Percentiles rank a stretch among this genome's conserved stretches.
Conservation (phyloP, 2,113 vertebrate genomes). For the Lasiurus borealis region DNA sequence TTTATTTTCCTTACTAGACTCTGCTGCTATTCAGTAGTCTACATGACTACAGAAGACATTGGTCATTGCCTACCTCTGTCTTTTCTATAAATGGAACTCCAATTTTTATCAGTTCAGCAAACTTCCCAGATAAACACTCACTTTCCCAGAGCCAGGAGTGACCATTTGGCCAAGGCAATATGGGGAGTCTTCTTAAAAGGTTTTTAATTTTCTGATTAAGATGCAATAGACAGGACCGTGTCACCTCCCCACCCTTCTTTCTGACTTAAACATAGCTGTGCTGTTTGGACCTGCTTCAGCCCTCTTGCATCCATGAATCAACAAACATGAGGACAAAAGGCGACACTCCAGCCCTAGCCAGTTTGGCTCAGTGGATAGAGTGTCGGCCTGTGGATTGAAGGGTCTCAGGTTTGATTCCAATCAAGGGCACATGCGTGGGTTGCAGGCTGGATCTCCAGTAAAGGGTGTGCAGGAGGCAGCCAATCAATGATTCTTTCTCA, state of each 20-base stretch:
- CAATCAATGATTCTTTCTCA: too few species aligned
- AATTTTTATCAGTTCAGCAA: background rate
- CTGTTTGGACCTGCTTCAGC: background rate
- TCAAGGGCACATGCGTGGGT: too few species aligned
- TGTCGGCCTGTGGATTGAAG: too few species aligned
- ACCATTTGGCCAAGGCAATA: background rate
- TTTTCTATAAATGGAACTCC: background rate
- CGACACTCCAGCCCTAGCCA: background rate
- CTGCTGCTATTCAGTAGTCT: background rate
- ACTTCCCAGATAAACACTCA: background rate
- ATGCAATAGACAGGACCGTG: background rate
- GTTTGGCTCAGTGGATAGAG: too few species aligned
- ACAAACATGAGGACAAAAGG: background rate
- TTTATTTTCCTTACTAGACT: slow-evolving; percentile 15
- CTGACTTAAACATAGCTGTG: background rate
- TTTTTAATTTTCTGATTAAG: background rate
- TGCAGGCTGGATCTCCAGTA: too few species aligned
- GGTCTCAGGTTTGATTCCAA: too few species aligned
- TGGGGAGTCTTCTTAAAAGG: background rate
- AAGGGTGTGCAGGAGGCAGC: too few species aligned
- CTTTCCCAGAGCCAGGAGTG: background rate
- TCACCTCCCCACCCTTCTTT: background rate
- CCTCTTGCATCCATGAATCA: background rate
- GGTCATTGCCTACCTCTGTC: background rate
- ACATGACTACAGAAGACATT: background rate